These are phyloP conservation scores for Nymphalis c-album DNA, from an alignment of 2,888 invertebrate species.

Conservation along the genomic window DNA sequence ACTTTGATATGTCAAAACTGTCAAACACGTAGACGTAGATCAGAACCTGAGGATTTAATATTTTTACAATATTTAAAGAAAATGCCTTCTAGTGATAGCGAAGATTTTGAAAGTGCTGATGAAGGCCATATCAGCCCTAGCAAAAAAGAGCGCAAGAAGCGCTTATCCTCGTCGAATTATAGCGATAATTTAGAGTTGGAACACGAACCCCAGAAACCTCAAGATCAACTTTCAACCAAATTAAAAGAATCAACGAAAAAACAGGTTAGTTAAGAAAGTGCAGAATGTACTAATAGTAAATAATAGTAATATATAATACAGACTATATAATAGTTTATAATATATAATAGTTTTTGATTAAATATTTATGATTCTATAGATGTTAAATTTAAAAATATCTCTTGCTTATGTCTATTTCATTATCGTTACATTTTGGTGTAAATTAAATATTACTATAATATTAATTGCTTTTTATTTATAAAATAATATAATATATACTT, in stretches of 20 bases:
- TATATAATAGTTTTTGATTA: too few relatives aligned
- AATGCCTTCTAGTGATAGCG: slow-evolving; percentile 88
- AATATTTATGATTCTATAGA: too few relatives aligned
- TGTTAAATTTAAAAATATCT: too few relatives aligned
- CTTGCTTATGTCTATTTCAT: too few relatives aligned
- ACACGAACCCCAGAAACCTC: slow-evolving; percentile 44
- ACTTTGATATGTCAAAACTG: slow-evolving; percentile 23
- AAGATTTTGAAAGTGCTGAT: slow-evolving; percentile 89
- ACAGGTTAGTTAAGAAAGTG: slow-evolving; percentile 22
- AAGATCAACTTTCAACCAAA: slow-evolving; percentile 27
- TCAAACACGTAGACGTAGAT: slow-evolving; percentile 42
- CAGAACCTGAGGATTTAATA: slow-evolving; percentile 11
- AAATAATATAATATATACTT: too few relatives aligned
- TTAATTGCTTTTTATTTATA: too few relatives aligned
- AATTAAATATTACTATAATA: too few relatives aligned
- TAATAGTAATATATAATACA: too few relatives aligned
- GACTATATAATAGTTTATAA: too few relatives aligned
- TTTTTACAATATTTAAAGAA: slow-evolving; percentile 10
- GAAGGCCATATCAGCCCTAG: slow-evolving; percentile 79
- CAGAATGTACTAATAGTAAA: too few relatives aligned
- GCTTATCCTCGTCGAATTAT: slow-evolving; percentile 68
- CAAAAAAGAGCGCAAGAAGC: slow-evolving; percentile 64
- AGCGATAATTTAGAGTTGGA: slow-evolving; percentile 66
- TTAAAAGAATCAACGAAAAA: slow-evolving; percentile 7
- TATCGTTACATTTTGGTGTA: too few relatives aligned